Evolutionary conservation across 2,888 invertebrate genomes (phyloP).

Genomic region (Monochamus alternatus): DNA sequence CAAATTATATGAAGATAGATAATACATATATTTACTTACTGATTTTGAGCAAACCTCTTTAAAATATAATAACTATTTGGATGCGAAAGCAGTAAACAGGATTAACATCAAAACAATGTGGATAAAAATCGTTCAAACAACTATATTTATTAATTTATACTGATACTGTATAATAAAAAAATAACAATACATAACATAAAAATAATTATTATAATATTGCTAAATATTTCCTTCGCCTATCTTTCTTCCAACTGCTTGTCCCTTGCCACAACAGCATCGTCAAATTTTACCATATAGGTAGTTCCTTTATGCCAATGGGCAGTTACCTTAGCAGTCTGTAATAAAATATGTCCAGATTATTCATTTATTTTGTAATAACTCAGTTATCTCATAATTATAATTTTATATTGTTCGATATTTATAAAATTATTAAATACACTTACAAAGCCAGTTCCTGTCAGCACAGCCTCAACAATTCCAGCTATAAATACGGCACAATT

Average conservation of each 20-base stretch:
- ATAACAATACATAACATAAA: constrained; percentile 1
- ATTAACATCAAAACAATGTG: no score
- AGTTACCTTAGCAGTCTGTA: constrained; percentile 96
- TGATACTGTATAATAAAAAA: constrained; percentile 5
- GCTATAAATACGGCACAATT: constrained; percentile 99
- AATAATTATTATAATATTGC: constrained; percentile 20
- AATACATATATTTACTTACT: no score
- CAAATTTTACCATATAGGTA: constrained; percentile 99
- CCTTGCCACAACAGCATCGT: constrained; percentile 90
- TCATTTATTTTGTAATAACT: no score
- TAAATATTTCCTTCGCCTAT: constrained; percentile 62
- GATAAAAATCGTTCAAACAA: neutral
- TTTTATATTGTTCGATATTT: neutral
- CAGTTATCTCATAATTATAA: no score
- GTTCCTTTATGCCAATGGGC: constrained; percentile 99
- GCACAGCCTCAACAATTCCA: constrained; percentile 96
- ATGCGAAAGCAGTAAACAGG: no score
- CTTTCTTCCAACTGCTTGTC: constrained; percentile 94
- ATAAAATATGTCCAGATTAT: constrained; percentile 56
- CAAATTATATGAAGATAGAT: no score
- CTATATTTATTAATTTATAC: constrained; percentile 10
- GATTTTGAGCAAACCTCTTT: no score
- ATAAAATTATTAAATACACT: constrained; percentile 70
- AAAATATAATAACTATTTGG: no score
- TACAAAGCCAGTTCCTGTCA: constrained; percentile 97